Base-by-base conservation (phyloP, 2,113 vertebrate genomes). In the Pandion haliaetus region DNA sequence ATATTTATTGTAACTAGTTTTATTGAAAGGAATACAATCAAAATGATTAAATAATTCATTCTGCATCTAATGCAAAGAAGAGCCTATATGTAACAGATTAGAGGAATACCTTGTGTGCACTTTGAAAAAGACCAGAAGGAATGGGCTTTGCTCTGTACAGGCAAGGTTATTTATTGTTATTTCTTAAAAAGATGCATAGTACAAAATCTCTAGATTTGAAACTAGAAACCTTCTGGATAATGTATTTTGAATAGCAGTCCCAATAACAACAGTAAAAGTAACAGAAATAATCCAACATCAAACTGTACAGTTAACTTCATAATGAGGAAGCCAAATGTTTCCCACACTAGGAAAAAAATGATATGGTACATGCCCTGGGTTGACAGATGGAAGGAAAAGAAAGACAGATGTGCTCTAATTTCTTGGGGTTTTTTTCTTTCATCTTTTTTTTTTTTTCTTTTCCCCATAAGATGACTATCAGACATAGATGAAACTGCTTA, bases 321-420 rank as follows among this genome's bases (percentile, higher is more conserved):
- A 90, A 94, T 47, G 13, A 93, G 49, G 76, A 91, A 95, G 81
- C 36, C 55, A 92, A 96, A 77, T 92, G 52, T 78, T 95, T 94
- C 83, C 59, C 50, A 74, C 40, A 55, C 55, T 61, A 78, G 19
- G n/a, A 93, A 95, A 92, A 94, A 89, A 57, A 4, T 54, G 1
- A 66, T 83, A 54, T 45, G 63, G 40, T 92, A 67, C 50, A 74
- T 74, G 62, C 13, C 55, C 61, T 95, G 40, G 12, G 44, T 90
- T 97, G 93, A 97, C 97, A 97, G 97, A 97, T 97, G 95, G 97
- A 95, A 97, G 70, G 59, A 83, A 92, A 96, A 85, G 93, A 94
- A 34, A 96, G 92, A 91, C 92, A 97, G 95, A 97, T 98, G 95
- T 95, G 94, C 79, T 97, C 82, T 93, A 92, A 95, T 96, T 96